phyloP scores from a whole-genome alignment of 2,888 invertebrate genomes.

The Lycia hirtaria region DNA sequence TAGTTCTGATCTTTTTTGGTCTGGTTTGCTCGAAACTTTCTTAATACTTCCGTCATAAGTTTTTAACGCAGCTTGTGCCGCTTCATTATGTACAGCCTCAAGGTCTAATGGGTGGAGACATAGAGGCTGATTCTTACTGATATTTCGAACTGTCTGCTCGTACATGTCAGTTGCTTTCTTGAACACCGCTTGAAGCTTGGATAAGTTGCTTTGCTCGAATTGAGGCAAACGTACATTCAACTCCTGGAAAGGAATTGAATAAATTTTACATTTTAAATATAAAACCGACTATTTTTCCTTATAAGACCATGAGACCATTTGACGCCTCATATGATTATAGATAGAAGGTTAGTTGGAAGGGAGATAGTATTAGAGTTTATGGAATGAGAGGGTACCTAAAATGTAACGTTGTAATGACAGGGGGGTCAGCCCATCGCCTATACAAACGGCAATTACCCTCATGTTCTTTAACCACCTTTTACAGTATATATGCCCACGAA shows the following conservation, averaged over 20 bases:
- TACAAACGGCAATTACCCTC: too few species aligned
- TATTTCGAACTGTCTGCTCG: constrained; percentile 4
- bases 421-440: too few species aligned
- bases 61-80: constrained; percentile 8
- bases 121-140: constrained; percentile 6
- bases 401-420: too few species aligned
- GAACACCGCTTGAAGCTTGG: constrained; percentile 9
- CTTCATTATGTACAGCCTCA: constrained; percentile 17
- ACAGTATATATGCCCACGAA: too few species aligned
- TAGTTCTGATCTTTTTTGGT: constrained; percentile 12
- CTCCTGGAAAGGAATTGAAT: constrained; percentile 15
- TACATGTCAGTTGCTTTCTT: constrained; percentile 12
- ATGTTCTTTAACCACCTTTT: too few species aligned
- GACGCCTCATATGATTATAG: too few species aligned
- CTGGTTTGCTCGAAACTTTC: constrained; percentile 14
- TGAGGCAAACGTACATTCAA: constrained; percentile 17
- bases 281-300: too few species aligned
- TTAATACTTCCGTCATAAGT: constrained; percentile 15
- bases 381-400: too few species aligned
- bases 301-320: too few species aligned
- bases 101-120: constrained; percentile 22
- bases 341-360: too few species aligned
- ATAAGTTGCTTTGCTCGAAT: constrained; percentile 22
- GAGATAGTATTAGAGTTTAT: too few species aligned
- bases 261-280: too few species aligned